A percentile compares a stretch with the other conserved stretches of the same genome.
These are phyloP conservation scores for Chrysogorgia sp. DNA, from an alignment of 92 coral and sea anemone species.

Conservation along the genomic window DNA sequence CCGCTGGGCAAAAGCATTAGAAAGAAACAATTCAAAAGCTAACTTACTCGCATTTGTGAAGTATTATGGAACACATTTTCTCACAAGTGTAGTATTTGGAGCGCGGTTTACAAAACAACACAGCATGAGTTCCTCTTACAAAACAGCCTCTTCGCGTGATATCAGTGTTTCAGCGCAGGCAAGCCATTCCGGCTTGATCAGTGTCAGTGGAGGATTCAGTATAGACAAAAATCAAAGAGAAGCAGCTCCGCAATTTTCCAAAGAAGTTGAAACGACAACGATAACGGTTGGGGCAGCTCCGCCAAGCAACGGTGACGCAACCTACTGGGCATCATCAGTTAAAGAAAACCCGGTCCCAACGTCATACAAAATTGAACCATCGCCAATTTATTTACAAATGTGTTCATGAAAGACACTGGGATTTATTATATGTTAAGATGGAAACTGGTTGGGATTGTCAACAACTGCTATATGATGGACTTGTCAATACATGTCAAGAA, in stretches of 20 bases:
- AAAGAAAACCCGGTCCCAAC: conserved; percentile 60
- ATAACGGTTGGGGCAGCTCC: conserved; percentile 59
- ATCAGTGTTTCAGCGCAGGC: conserved; percentile 60
- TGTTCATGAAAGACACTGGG: not conserved
- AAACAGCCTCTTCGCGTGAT: not conserved
- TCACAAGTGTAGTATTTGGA: conserved; percentile 55
- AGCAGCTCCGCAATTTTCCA: conserved; percentile 59
- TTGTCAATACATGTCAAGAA: conserved; percentile 51
- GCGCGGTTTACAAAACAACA: conserved; percentile 43
- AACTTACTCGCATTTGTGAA: conserved; percentile 11
- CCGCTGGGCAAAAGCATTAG: conserved; percentile 15
- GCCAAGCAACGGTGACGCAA: conserved; percentile 58
- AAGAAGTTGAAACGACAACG: conserved; percentile 46
- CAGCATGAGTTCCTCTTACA: conserved; percentile 25
- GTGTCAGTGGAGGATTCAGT: conserved; percentile 59
- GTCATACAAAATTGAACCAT: conserved; percentile 46
- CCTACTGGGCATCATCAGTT: conserved; percentile 58
- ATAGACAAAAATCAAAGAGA: conserved; percentile 47
- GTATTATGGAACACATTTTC: no score
- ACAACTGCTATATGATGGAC: conserved; percentile 39
- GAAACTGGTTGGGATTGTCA: conserved; percentile 42
- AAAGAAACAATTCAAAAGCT: not conserved
- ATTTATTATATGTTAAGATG: conserved; percentile 27
- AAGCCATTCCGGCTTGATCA: conserved; percentile 59
- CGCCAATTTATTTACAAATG: conserved; percentile 30